Evolutionary conservation across 2,888 invertebrate species (phyloP).

Genomic region (Balanococcus diminutus): DNA sequence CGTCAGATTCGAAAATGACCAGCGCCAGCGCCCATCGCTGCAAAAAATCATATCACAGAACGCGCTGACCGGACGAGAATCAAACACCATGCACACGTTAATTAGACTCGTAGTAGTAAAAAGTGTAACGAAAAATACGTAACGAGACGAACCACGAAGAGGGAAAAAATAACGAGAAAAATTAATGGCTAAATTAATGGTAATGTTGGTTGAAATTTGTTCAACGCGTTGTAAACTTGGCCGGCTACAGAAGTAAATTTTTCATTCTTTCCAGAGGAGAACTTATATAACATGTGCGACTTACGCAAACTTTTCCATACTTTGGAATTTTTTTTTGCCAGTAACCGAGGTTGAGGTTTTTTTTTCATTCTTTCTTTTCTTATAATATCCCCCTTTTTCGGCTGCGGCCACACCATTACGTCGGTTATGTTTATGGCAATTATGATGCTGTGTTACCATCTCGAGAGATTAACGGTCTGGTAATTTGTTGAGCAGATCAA

Average conservation of each 20-base stretch:
- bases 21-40: not conserved
- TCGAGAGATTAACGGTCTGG: constrained; percentile 23
- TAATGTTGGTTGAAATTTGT: constrained; percentile 8
- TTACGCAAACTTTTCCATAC: not conserved
- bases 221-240: constrained; percentile 22
- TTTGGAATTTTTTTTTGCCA: not conserved
- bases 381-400: not conserved
- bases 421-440: constrained; percentile 27
- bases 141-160: not conserved
- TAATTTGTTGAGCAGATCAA: constrained; percentile 26
- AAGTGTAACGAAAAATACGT: not conserved
- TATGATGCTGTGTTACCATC: not conserved
- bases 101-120: not conserved
- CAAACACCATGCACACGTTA: not conserved
- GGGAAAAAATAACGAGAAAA: not conserved
- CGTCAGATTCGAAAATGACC: not conserved
- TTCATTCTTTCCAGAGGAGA: constrained; percentile 5
- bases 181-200: constrained; percentile 14
- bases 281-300: constrained; percentile 20
- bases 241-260: constrained; percentile 18
- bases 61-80: not conserved
- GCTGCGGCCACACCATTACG: not conserved
- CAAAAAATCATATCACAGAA: too few species aligned
- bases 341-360: not conserved
- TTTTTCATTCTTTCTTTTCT: not conserved